Conservation (phyloP, 2,113 vertebrate genomes). For the Crotalus viridis region DNA sequence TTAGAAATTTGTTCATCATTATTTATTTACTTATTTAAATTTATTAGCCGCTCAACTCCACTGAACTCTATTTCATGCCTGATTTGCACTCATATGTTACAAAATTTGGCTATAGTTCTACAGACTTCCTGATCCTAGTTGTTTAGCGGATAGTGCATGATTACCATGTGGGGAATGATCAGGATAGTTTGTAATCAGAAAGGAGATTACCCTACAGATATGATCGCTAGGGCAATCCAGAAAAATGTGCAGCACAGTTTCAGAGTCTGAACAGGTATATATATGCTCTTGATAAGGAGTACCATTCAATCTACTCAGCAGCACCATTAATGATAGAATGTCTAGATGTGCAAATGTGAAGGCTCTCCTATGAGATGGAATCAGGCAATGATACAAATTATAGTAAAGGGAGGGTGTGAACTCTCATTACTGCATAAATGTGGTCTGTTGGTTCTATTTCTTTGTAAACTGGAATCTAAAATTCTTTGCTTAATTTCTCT, state of each 20-base stretch:
- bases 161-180: too few relatives aligned
- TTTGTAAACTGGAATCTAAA: not conserved
- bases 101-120: too few relatives aligned
- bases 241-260: not conserved
- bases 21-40: not conserved
- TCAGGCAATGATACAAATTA: not conserved
- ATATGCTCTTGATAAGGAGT: not conserved
- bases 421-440: not conserved
- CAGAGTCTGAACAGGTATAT: not conserved
- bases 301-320: not conserved
- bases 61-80: not conserved
- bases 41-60: not conserved
- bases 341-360: not conserved
- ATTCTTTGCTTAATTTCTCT: not conserved
- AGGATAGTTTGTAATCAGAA: too few relatives aligned
- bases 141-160: too few relatives aligned
- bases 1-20: not conserved
- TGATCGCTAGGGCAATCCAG: not conserved
- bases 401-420: not conserved
- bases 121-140: too few relatives aligned
- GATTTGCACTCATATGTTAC: too few relatives aligned
- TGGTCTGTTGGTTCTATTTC: not conserved
- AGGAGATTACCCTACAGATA: not conserved
- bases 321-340: not conserved
- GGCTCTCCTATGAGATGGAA: not conserved